Evolutionary conservation across 2,888 invertebrate species (phyloP).

Genomic region (Drosophila siamana): DNA sequence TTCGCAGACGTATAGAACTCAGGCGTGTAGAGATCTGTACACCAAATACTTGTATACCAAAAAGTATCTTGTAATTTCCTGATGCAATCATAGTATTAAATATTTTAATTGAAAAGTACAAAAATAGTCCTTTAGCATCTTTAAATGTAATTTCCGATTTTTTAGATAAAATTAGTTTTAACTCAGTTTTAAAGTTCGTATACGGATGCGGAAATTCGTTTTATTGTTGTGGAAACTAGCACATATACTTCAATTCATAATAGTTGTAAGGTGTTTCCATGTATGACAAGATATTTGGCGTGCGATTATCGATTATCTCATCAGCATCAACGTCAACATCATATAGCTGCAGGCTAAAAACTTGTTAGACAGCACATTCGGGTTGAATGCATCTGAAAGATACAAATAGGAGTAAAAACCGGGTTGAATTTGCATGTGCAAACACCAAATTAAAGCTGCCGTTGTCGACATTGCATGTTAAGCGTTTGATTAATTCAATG

Average conservation of each 20-base stretch:
- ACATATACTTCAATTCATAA: constrained; percentile 12
- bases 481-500: constrained; percentile 79
- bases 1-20: neutral
- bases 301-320: constrained; percentile 75
- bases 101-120: neutral
- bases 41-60: neutral
- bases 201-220: too few relatives aligned
- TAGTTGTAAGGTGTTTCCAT: constrained; percentile 53
- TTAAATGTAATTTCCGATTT: neutral
- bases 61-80: neutral
- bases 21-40: neutral
- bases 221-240: neutral
- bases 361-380: constrained; percentile 45
- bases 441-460: constrained; percentile 69
- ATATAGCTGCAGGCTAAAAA: constrained; percentile 47
- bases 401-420: constrained; percentile 27
- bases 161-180: neutral
- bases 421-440: constrained; percentile 74
- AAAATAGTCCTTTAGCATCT: constrained; percentile 3
- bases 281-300: constrained; percentile 69
- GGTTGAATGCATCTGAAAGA: constrained; percentile 43
- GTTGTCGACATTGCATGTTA: constrained; percentile 61
- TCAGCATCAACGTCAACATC: constrained; percentile 17
- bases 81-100: neutral
- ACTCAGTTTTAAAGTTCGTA: too few relatives aligned